These are phyloP conservation scores for Adelphocoris suturalis DNA, from an alignment of 2,888 invertebrate genomes.

Conservation along the genomic window DNA sequence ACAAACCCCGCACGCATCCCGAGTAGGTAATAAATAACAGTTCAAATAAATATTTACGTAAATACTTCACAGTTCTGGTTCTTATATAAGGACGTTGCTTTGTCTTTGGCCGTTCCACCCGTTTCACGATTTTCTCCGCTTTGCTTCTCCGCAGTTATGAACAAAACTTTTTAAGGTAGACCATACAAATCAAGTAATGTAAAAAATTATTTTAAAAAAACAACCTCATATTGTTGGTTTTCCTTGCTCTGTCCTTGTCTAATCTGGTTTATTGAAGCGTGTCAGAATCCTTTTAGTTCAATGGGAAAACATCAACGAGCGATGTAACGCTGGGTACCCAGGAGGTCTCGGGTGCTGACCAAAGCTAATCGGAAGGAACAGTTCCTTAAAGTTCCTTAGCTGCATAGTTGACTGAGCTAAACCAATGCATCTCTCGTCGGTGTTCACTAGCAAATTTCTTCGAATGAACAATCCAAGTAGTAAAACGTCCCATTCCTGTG, in stretches of 20 bases:
- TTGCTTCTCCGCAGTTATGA: background rate
- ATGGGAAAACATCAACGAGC: slow-evolving; percentile 12
- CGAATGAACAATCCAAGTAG: background rate
- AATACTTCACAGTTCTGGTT: no score
- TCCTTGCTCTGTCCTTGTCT: slow-evolving; percentile 10
- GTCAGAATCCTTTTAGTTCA: background rate
- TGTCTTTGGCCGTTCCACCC: background rate
- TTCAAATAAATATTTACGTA: no score
- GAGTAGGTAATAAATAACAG: no score
- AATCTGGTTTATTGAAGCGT: slow-evolving; percentile 17
- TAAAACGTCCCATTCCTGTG: no score
- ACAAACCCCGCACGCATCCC: no score
- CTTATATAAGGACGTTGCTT: no score
- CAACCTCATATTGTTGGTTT: background rate
- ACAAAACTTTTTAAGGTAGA: background rate
- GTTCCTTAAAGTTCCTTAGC: background rate
- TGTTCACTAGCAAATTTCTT: background rate
- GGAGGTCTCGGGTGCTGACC: background rate
- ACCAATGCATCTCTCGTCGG: background rate
- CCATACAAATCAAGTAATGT: slow-evolving; percentile 21
- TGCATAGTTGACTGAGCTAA: background rate
- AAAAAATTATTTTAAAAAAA: background rate
- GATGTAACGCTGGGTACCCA: background rate
- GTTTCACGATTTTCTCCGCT: background rate
- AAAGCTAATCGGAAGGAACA: background rate